Base-by-base conservation (phyloP, 1,140 invertebrate genomes). In the Pogonomyrmex barbatus region DNA sequence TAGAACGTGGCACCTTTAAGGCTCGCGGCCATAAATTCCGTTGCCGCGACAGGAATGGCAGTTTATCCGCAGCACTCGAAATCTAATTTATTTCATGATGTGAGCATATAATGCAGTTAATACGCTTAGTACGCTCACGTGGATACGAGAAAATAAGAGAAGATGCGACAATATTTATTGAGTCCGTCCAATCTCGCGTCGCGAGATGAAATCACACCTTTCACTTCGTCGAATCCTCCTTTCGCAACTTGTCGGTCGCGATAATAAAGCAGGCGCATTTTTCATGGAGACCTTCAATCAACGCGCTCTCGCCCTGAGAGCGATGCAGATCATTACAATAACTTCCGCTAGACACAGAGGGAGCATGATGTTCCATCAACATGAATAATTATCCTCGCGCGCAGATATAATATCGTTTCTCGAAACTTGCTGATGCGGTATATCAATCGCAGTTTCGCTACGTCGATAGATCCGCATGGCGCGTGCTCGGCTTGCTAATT, bases 11-110 rank as follows among this genome's bases (percentile, higher is more conserved):
- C 79, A 83, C 52, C 54, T 82, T 76, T 82, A 83, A 84, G 79
- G 73, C 56, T 76, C 71, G 78, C 87, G 68, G 52, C 85, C 63
- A 88, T 88, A 88, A 88, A 90, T 90, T 88, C 87, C 62, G 68
- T 67, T 5, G 52, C 54, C 62, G 58, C 60, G 47, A 84, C 78
- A 67, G 78, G 42, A 70, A 56, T 45, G 58, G 62, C 70, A 83
- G 87, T 79, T 88, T 91, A 89, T 91, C 79, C 88, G 58, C 50
- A 71, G 30, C 76, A 78, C 81, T 91, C 84, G 78, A 91, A 89
- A 89, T 89, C 84, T 88, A 89, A 89, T 91, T 91, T 91, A 91
- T 91, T 91, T 89, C 68, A 81, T n/a, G 68, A 82, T n/a, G 24
- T 33, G 30, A 73, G 77, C 60, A 39, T 10, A 45, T 56, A 75